Evolutionary conservation across 2,797 vertebrate genomes (phyloP), one percentile per base, ranked within the genome.

Genomic region (Anguilla anguilla): DNA sequence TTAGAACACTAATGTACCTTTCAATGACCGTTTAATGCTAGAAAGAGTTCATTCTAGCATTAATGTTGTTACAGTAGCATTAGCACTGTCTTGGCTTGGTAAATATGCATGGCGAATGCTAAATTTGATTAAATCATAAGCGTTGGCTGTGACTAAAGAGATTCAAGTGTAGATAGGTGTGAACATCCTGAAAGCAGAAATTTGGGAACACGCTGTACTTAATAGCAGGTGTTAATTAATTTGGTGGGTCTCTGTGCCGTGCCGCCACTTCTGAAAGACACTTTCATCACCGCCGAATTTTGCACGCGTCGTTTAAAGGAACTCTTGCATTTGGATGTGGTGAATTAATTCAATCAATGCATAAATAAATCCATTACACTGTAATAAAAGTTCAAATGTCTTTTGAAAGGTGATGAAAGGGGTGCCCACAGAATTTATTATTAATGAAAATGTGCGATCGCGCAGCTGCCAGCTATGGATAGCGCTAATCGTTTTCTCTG

Each of bases 171-270:
- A 22, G 46, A 7, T 46, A 25, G 46, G 79, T 82, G 46, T 51
- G 79, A 28, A 82, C 35, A n/a, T 82, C 79, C 79, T 49, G 79
- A 51, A 79, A 49, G 43, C 79, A 46, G 79, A 49, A 51, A 49
- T 46, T 22, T 82, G 79, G 79, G 43, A n/a, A 82, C 43, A 22
- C 9, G 19, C 77, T 81, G 79, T 51, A n/a, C 79, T 22, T 22
- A 49, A n/a, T 22, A 49, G 11, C 79, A 51, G 79, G 25, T 28
- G 43, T 51, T 49, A 46, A 1, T n/a, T n/a, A 4, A n/a, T 25
- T 25, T 2, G 19, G 22, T 19, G 4, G 43, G 1, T 51, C 17
- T n/a, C 43, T 51, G 79, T 82, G 4, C 9, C 3, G 25, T 51
- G 79, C 43, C 5, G 22, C 43, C 46, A 6, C 19, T 82, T 81